Evolutionary conservation across 2,888 invertebrate genomes (phyloP), one percentile per base, ranked within the genome.

Genomic region (Drosophila austrosaltans): DNA sequence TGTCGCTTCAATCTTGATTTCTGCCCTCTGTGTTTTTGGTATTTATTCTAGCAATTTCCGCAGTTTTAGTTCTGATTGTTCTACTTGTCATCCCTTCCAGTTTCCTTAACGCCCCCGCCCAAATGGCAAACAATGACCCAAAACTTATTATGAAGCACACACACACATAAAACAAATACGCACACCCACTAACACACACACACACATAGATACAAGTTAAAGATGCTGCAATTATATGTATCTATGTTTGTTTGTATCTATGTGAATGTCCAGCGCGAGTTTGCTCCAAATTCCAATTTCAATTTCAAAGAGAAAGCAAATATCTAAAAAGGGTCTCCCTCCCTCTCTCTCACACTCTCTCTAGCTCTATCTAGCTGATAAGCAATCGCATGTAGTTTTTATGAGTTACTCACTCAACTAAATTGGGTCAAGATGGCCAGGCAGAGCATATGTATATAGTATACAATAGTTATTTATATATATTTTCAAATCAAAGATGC

Each of bases 401-500:
- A 84, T 83, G 84, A 78, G 86, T 86, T 74, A 77, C 77, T 79
- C 82, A 69, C 81, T 71, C 69, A 68, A 68, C 62, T 66, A 82
- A 83, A 87, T 87, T 83, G 87, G 83, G 83, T 83, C 87, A 87
- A 62, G 53, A 44, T 48, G 48, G 48, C 48, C 75, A 16, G 42
- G 5, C 48, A 56, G 53, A 40, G 39, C 20, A 3, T 8, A 36
- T 36, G 7, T 36, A 36, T 10, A 36, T 16, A 60, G 22, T 12
- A 32, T 32, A 32, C 5, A 8, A 36, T 36, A 8, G 36, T 36
- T 36, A 36, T 36, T 36, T 36, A 62, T 12, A 72, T 57, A 75
- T 77, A 78, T 78, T 73, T 73, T 65, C 66, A 85, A 87, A 84
- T 84, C 87, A 87, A 87, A 87, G 87, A 84, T 84, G 84, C 82